Conservation (phyloP, 2,888 invertebrate species). For the Xestoiulus laeticollis region DNA sequence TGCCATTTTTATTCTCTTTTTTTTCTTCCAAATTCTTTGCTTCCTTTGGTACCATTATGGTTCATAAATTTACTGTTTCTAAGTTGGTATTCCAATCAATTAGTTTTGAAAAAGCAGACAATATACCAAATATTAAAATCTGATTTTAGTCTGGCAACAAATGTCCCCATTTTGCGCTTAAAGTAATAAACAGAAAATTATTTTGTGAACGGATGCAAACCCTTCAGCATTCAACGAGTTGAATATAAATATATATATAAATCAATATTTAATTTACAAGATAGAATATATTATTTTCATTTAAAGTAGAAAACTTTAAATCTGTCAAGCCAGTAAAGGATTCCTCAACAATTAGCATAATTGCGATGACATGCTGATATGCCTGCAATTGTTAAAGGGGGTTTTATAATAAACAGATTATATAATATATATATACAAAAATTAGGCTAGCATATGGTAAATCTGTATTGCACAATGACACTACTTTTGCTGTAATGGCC, state of each 20-base stretch:
- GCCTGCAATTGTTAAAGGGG: background rate
- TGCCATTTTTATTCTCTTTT: background rate
- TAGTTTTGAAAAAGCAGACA: background rate
- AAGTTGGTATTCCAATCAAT: background rate
- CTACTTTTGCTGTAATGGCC: conserved; percentile 38
- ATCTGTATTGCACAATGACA: conserved; percentile 15
- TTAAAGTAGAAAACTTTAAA: background rate
- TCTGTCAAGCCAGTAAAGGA: background rate
- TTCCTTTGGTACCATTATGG: conserved; percentile 31
- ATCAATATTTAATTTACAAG: conserved; percentile 36
- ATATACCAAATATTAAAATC: background rate
- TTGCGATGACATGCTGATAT: background rate
- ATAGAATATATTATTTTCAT: background rate
- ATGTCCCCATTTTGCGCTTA: conserved; percentile 33
- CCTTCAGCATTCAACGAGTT: background rate
- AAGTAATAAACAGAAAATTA: background rate
- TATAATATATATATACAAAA: background rate
- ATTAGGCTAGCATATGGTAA: conserved; percentile 23
- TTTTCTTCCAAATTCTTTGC: background rate
- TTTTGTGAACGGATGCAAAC: background rate
- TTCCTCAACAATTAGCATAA: background rate
- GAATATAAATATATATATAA: background rate
- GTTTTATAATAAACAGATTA: background rate
- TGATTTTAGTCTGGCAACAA: background rate
- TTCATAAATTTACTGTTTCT: background rate